These are phyloP conservation scores for Brachystomella parvula DNA, from an alignment of 1,140 invertebrate genomes.

Conservation along the genomic window DNA sequence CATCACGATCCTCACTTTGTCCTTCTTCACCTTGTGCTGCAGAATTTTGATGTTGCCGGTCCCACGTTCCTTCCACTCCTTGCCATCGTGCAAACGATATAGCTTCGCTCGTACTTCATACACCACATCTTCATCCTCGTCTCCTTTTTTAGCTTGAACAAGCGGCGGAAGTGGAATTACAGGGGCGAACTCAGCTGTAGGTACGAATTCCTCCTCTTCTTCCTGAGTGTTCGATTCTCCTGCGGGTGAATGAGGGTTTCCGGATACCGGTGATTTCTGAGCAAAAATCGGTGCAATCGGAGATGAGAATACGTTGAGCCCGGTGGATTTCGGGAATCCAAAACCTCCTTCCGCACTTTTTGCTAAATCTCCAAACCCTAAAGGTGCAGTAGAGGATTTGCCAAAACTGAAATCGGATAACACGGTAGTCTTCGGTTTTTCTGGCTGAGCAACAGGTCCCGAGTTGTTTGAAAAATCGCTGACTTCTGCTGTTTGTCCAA, in stretches of 20 bases:
- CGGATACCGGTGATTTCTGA: background rate
- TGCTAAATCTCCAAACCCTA: background rate
- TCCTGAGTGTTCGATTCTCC: conserved; percentile 33
- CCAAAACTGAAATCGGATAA: background rate
- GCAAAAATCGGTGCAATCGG: background rate
- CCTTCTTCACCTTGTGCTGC: conserved; percentile 53
- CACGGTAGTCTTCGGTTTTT: no score
- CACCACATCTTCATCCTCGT: conserved; percentile 50
- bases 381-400: background rate
- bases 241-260: background rate
- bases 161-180: conserved; percentile 75
- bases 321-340: background rate
- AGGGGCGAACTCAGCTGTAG: conserved; percentile 69
- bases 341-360: background rate
- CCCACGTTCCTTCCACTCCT: conserved; percentile 82
- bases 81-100: conserved; percentile 52
- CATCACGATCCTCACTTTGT: conserved; percentile 63
- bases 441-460: background rate
- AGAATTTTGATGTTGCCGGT: conserved; percentile 67
- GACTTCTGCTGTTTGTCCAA: background rate
- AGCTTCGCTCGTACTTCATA: conserved; percentile 63
- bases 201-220: conserved; percentile 50
- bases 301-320: background rate
- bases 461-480: background rate
- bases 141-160: conserved; percentile 64